Evolutionary conservation across 1,140 invertebrate species (phyloP).

Genomic region (Sycophaga agraensis): DNA sequence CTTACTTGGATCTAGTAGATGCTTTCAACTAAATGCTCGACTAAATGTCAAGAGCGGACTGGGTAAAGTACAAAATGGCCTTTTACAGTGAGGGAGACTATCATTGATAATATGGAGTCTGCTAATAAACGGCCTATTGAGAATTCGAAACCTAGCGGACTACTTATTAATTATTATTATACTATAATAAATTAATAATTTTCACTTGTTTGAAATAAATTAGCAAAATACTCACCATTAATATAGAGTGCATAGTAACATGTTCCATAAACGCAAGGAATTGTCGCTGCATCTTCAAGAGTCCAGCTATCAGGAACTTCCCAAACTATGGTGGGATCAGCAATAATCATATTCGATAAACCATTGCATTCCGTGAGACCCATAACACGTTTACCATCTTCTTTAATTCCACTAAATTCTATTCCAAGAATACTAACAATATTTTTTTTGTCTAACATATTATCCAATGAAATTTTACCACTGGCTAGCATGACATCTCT

Average conservation of each 20-base stretch:
- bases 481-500: conserved; percentile 74
- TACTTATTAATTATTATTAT: no score
- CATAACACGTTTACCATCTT: conserved; percentile 65
- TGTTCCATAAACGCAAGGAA: conserved; percentile 84
- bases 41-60: no score
- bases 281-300: conserved; percentile 83
- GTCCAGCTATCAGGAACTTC: conserved; percentile 79
- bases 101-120: no score
- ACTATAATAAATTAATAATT: no score
- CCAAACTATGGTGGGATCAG: conserved; percentile 70
- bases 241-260: conserved; percentile 77
- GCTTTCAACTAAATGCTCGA: no score
- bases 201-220: no score
- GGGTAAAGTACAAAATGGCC: no score
- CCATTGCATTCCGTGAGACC: conserved; percentile 58
- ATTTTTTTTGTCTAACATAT: conserved; percentile 47
- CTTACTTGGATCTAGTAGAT: no score
- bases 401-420: conserved; percentile 64
- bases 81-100: no score
- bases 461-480: conserved; percentile 63
- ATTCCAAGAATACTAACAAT: conserved; percentile 71
- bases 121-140: no score
- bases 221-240: conserved; percentile 46
- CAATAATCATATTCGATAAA: conserved; percentile 58
- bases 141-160: no score